Base-by-base conservation (phyloP, 1,140 invertebrate genomes). In the Homarus americanus region DNA sequence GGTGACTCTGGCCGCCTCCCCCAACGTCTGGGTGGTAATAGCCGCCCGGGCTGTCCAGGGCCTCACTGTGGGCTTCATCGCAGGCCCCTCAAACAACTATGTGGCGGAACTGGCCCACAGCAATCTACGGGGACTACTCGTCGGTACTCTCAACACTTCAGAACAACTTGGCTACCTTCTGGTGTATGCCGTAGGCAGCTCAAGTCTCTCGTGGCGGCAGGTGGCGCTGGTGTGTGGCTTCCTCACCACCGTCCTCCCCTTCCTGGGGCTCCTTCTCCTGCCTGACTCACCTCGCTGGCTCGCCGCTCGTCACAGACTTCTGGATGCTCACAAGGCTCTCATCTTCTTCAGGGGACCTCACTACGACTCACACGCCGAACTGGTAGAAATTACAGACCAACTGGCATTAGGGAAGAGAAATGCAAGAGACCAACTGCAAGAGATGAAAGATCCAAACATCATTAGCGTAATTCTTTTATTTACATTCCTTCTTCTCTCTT, bases 211-310 rank as follows among this genome's bases (percentile, higher is more conserved):
- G 10, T 88, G 86, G 86, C 76, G 76, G 32, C 34, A 66, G 58
- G 78, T 80, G 58, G 75, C 78, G 34, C 58, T 79, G 20, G 76
- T 40, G 17, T 88, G 86, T 49, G 86, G 86, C 38, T 66, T 53
- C 20, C 38, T 88, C 24, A 80, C 44, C 17, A 79, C 76, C 24
- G 63, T 88, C 28, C 15, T 88, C 9, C 86, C 86, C 38, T 82
- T 88, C 72, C 15, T 75, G 12, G 84, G 84, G 17, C 73, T 87
- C 32, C 32, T 87, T 40, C 41, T 76, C 73, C 84, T 87, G 28
- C 84, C 84, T 34, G 75, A 87, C 34, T 87, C 84, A 28, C 84
- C 84, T 1, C 84, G 84, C 4, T 87, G 84, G 84, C 73, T 87
- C 5, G 84, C 73, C 34, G 40, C 72, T 9, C 44, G 53, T 20